phyloP scores from a whole-genome alignment of 2,888 invertebrate species.

The Hecatera dysodea region DNA sequence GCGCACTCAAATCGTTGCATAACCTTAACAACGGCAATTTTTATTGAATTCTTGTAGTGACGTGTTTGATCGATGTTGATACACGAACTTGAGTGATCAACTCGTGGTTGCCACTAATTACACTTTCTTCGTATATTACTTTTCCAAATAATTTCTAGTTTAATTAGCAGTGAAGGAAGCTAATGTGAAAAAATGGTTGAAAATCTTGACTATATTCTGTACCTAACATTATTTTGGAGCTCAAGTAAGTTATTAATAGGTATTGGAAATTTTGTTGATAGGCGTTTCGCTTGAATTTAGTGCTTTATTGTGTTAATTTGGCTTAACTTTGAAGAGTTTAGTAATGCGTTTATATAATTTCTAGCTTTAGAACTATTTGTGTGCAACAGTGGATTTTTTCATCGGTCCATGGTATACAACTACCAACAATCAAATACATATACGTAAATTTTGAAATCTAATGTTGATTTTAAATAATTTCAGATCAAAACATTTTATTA shows the following conservation, averaged over 20 bases:
- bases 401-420: too few relatives aligned
- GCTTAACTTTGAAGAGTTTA: too few relatives aligned
- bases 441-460: too few relatives aligned
- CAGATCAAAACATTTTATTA: not conserved
- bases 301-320: not conserved
- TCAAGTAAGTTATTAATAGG: not conserved
- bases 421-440: too few relatives aligned
- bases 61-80: constrained; percentile 39
- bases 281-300: not conserved
- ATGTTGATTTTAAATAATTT: too few relatives aligned
- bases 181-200: not conserved
- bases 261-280: not conserved
- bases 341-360: too few relatives aligned
- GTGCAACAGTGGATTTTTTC: too few relatives aligned
- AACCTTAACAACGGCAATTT: not conserved
- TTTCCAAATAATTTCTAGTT: not conserved
- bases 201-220: not conserved
- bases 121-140: constrained; percentile 5
- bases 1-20: not conserved
- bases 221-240: not conserved
- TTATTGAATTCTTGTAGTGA: not conserved
- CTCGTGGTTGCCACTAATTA: constrained; percentile 2
- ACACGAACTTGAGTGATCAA: constrained; percentile 38
- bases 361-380: too few relatives aligned
- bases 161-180: not conserved